Evolutionary conservation across 2,888 invertebrate genomes (phyloP).

Genomic region (Ariolimax columbianus): DNA sequence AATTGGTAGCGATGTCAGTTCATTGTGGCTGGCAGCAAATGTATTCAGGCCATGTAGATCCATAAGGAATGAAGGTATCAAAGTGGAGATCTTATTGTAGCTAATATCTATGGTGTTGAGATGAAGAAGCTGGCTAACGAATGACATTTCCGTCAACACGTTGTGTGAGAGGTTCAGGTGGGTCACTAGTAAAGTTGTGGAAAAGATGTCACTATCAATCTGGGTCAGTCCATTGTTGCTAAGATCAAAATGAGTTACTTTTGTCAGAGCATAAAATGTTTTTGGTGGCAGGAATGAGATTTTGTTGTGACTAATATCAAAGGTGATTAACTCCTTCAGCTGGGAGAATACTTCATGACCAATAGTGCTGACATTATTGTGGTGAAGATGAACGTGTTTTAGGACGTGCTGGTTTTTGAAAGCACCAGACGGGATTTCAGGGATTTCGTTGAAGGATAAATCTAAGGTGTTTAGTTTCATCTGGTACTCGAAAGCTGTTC

Average conservation of each 20-base stretch:
- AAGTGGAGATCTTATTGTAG: conserved; percentile 54
- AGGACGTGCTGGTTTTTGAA: conserved; percentile 13
- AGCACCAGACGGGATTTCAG: conserved; percentile 26
- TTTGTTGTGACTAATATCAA: conserved; percentile 36
- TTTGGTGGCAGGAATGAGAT: conserved; percentile 38
- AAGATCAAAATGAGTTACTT: conserved; percentile 53
- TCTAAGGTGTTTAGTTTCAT: conserved; percentile 43
- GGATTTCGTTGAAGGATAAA: conserved; percentile 52
- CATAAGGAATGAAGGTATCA: conserved; percentile 54
- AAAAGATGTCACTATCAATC: conserved; percentile 54
- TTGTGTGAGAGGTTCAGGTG: conserved; percentile 54
- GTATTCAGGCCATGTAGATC: conserved; percentile 55
- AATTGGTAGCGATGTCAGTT: conserved; percentile 54
- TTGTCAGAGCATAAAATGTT: conserved; percentile 36
- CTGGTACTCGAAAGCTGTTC: conserved; percentile 52
- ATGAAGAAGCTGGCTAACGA: neutral
- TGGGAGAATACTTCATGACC: neutral
- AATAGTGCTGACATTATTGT: conserved; percentile 24
- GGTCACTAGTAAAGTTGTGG: conserved; percentile 29
- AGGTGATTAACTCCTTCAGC: conserved; percentile 28
- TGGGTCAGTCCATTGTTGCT: conserved; percentile 58
- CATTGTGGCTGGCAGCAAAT: conserved; percentile 58
- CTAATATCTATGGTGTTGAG: conserved; percentile 59
- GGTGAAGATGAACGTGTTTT: conserved; percentile 10
- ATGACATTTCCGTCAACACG: conserved; percentile 36